Conservation (phyloP, 2,113 vertebrate genomes). For the Meleagris gallopavo region DNA sequence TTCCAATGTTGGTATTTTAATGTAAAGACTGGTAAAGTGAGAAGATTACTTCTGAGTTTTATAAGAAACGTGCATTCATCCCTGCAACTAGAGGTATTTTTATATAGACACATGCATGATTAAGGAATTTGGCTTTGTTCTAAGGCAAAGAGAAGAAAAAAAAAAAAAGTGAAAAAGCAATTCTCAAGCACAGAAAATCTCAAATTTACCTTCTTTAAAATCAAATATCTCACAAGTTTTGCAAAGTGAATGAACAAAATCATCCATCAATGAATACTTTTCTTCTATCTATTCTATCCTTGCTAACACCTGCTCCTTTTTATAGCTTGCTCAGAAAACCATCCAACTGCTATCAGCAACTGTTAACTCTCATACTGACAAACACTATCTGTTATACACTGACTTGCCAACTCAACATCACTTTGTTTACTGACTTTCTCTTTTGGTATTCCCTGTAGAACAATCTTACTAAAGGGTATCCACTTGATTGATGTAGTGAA, state of each 20-base stretch:
- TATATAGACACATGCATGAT: neutral
- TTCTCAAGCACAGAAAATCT: neutral
- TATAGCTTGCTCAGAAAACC: constrained; percentile 20
- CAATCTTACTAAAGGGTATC: constrained; percentile 26
- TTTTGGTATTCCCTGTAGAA: constrained; percentile 12
- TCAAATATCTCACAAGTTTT: neutral
- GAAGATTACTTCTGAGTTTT: neutral
- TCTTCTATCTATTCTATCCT: neutral
- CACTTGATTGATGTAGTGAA: constrained; percentile 38
- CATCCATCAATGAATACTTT: neutral
- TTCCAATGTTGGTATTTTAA: neutral
- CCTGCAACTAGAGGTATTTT: neutral
- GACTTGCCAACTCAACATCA: constrained; percentile 36
- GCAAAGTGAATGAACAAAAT: neutral
- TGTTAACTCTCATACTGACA: constrained; percentile 48
- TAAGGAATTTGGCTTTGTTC: neutral
- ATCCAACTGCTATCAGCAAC: constrained; percentile 14
- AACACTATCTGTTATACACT: constrained; percentile 45
- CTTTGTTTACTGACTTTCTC: constrained; percentile 40
- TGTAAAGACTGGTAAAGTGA: neutral
- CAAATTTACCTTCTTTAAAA: neutral
- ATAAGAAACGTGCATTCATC: neutral
- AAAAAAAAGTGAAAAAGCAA: neutral
- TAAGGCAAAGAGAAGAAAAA: fast-evolving
- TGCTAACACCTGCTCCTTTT: neutral